phyloP scores from a whole-genome alignment of 2,797 vertebrate species.

The Gadopsis bispinosus region DNA sequence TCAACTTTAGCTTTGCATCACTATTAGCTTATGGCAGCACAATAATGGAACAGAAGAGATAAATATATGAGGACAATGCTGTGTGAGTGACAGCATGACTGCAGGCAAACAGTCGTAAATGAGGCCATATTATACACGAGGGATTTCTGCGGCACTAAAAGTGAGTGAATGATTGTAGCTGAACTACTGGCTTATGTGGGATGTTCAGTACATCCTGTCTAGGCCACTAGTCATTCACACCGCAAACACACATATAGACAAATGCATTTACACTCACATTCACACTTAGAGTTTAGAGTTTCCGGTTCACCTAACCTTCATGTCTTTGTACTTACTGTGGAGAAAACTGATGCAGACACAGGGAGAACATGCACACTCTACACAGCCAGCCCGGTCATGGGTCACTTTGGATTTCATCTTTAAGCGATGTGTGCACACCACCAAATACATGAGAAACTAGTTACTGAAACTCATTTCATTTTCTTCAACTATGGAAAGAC shows the following conservation, averaged over 20 bases:
- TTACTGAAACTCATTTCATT: slow-evolving; percentile 21
- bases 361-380: neutral
- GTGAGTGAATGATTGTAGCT: slow-evolving; percentile 8
- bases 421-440: neutral
- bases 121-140: slow-evolving; percentile 10
- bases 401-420: slow-evolving; percentile 26
- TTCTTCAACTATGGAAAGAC: slow-evolving; percentile 6
- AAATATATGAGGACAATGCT: neutral
- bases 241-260: slow-evolving; percentile 19
- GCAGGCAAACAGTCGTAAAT: slow-evolving; percentile 36
- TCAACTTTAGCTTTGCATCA: neutral
- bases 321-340: slow-evolving; percentile 18
- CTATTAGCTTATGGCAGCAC: slow-evolving; percentile 5
- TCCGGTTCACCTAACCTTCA: slow-evolving; percentile 25
- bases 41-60: slow-evolving; percentile 10
- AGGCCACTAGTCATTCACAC: slow-evolving; percentile 34
- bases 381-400: neutral
- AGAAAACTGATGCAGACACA: slow-evolving; percentile 4
- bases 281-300: slow-evolving; percentile 26
- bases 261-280: slow-evolving; percentile 40
- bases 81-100: slow-evolving; percentile 19
- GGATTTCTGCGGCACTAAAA: slow-evolving; percentile 13
- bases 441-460: neutral
- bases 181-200: slow-evolving; percentile 5
- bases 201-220: slow-evolving; percentile 29